These are phyloP conservation scores for Muntiacus reevesi DNA, from an alignment of 2,113 vertebrate genomes.

Conservation along the genomic window DNA sequence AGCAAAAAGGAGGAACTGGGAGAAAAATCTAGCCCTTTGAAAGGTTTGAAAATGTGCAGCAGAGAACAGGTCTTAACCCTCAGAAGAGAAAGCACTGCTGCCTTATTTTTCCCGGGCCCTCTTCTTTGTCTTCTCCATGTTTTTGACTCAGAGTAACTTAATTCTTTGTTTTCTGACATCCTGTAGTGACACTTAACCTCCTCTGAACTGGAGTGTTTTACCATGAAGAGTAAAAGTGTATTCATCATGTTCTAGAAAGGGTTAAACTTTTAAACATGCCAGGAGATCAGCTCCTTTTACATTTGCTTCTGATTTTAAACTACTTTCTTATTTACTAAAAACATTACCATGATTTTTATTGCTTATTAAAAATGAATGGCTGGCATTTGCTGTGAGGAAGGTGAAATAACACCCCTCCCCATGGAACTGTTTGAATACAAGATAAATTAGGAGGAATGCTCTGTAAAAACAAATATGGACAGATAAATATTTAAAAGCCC, in stretches of 20 bases:
- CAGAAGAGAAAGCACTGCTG: not conserved
- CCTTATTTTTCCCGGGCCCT: not conserved
- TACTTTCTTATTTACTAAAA: not conserved
- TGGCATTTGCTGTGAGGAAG: constrained; percentile 12
- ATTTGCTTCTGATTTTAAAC: constrained; percentile 31
- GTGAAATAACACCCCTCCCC: not conserved
- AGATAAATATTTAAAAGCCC: constrained; percentile 47
- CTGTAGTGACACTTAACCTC: not conserved
- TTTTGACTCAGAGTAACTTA: constrained; percentile 16
- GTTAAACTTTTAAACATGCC: not conserved
- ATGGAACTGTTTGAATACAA: not conserved
- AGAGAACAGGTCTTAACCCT: not conserved
- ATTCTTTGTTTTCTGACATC: constrained; percentile 17
- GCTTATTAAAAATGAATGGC: constrained; percentile 54
- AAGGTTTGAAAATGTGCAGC: not conserved
- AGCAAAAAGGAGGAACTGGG: not conserved
- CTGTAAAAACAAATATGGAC: constrained; percentile 30
- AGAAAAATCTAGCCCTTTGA: not conserved
- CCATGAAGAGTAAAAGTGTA: not conserved
- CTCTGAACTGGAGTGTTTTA: not conserved
- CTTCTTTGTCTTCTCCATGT: not conserved
- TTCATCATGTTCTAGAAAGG: not conserved
- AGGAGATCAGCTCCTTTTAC: constrained; percentile 1
- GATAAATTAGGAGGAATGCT: constrained; percentile 31
- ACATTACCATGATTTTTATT: constrained; percentile 18